These are phyloP conservation scores for Neofelis nebulosa DNA, from an alignment of 2,113 vertebrate genomes.

Conservation along the genomic window DNA sequence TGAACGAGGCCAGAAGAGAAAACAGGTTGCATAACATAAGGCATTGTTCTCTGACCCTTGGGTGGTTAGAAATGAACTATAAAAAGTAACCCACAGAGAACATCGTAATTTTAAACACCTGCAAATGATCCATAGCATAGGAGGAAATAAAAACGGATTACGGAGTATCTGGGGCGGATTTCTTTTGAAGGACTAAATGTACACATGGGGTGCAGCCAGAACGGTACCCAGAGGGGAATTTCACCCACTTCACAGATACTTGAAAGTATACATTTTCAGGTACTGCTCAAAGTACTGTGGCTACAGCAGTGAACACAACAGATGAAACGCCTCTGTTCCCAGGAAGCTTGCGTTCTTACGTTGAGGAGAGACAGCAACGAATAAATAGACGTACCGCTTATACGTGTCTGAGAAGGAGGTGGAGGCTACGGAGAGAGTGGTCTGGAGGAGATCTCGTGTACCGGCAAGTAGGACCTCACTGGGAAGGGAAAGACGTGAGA, in stretches of 20 bases:
- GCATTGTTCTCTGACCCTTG: background rate
- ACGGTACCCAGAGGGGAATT: background rate
- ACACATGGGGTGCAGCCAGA: background rate
- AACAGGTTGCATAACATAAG: background rate
- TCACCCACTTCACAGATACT: background rate
- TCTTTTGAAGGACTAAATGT: background rate
- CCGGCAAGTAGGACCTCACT: too few species aligned
- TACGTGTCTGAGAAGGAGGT: background rate
- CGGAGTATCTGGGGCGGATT: background rate
- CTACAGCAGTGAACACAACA: background rate
- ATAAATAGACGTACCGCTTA: rapidly evolving
- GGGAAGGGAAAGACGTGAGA: background rate
- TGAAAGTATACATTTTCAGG: background rate
- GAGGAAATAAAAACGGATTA: background rate
- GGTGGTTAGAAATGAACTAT: background rate
- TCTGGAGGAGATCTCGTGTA: background rate
- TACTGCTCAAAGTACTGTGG: background rate
- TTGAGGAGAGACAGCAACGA: background rate
- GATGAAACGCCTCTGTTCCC: background rate
- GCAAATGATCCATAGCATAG: background rate
- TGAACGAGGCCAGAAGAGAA: background rate
- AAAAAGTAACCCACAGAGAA: background rate
- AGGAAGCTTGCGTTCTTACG: background rate
- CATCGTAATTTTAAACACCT: background rate
- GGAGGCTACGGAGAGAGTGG: background rate